Percentiles rank a stretch among this genome's conserved stretches.
Conservation (phyloP, 1,140 invertebrate genomes). For the Helicorthomorpha holstii region DNA sequence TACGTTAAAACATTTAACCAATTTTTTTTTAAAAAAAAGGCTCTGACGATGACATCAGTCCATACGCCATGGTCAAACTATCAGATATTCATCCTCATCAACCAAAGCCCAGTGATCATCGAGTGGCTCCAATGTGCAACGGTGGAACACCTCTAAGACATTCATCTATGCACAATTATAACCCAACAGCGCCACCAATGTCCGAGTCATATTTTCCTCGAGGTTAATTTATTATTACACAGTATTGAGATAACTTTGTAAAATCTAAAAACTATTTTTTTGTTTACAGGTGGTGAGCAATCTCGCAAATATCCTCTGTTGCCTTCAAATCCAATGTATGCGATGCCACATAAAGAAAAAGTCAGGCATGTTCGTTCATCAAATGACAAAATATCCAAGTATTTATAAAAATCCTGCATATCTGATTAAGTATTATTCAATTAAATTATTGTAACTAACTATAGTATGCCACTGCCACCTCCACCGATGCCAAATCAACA, state of each 20-base stretch:
- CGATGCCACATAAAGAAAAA: no score
- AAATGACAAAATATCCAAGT: no score
- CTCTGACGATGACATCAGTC: neutral
- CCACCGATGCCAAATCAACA: neutral
- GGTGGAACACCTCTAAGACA: no score
- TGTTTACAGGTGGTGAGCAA: no score
- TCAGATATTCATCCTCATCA: neutral
- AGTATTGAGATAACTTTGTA: neutral
- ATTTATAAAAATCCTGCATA: no score
- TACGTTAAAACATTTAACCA: constrained; percentile 22
- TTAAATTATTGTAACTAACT: neutral
- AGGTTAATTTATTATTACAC: neutral
- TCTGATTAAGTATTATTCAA: no score
- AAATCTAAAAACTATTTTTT: neutral
- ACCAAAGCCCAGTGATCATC: no score
- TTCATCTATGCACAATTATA: neutral
- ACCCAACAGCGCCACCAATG: neutral
- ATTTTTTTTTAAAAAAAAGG: neutral
- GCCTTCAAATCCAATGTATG: neutral
- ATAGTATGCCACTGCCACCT: neutral
- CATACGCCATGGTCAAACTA: neutral
- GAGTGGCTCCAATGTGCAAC: no score
- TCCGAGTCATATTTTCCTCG: neutral
- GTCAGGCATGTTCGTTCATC: no score
- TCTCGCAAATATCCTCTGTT: neutral